A percentile compares a stretch with the other conserved stretches of the same genome.
Evolutionary conservation across 2,888 invertebrate genomes (phyloP).

Genomic region (Pandemis cinnamomeana): DNA sequence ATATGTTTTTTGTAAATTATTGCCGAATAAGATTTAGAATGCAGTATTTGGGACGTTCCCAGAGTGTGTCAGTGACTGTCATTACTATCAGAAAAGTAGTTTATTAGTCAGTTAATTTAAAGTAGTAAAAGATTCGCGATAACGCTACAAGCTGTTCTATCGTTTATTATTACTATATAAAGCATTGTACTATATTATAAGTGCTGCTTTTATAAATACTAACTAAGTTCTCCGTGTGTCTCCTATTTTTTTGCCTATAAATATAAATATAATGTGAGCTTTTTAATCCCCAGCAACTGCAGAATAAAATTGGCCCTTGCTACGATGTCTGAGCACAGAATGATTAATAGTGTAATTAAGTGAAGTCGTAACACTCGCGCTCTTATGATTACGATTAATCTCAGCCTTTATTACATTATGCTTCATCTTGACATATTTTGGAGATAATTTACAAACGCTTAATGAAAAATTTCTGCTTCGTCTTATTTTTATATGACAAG

Average conservation of each 20-base stretch:
- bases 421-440: constrained; percentile 7
- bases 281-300: neutral
- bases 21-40: no score
- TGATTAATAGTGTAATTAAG: constrained; percentile 24
- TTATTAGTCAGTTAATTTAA: no score
- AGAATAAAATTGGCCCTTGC: neutral
- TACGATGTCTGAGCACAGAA: neutral
- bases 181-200: no score
- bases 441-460: neutral
- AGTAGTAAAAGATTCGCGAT: no score
- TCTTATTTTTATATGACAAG: neutral
- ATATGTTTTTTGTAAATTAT: no score
- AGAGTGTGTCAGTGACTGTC: no score
- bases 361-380: constrained; percentile 15
- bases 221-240: no score
- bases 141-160: no score
- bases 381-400: constrained; percentile 28
- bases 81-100: no score
- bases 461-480: neutral
- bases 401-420: constrained; percentile 13
- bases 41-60: no score
- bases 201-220: no score
- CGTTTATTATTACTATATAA: no score
- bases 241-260: neutral
- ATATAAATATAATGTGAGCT: neutral